Percentiles rank a stretch among this genome's conserved stretches.
phyloP scores from a whole-genome alignment of 2,113 vertebrate species.

The Camarhynchus parvulus region DNA sequence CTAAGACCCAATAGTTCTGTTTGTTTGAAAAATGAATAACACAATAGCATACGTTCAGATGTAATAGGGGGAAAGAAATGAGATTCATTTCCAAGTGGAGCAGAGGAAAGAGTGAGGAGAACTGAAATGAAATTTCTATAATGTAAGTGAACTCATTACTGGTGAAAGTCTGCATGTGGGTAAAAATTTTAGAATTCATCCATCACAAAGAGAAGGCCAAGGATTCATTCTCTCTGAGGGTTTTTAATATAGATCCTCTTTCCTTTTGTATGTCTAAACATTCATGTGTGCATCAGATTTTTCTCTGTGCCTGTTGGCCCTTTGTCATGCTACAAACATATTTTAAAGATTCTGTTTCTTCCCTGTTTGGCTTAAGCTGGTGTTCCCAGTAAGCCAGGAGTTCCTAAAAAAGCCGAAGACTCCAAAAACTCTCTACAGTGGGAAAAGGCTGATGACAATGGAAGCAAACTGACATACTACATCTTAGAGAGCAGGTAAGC shows the following conservation, averaged over 20 bases:
- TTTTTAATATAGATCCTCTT: neutral
- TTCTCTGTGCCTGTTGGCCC: neutral
- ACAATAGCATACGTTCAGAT: neutral
- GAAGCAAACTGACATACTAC: conserved; percentile 69
- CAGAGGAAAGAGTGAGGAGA: neutral
- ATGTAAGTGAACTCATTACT: neutral
- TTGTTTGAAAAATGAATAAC: neutral
- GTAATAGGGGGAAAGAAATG: neutral
- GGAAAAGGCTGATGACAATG: conserved; percentile 76
- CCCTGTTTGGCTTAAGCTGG: conserved; percentile 57
- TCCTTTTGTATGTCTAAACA: neutral
- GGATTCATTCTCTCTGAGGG: neutral
- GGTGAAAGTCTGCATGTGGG: neutral
- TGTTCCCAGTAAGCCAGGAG: conserved; percentile 76
- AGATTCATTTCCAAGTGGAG: neutral
- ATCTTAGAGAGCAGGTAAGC: conserved; percentile 77
- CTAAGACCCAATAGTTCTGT: neutral
- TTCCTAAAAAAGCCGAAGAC: conserved; percentile 62
- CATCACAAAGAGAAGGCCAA: neutral
- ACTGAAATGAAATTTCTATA: neutral
- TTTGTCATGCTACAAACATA: neutral
- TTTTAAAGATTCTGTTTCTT: neutral
- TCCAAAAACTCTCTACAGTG: conserved; percentile 71
- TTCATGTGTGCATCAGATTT: neutral
- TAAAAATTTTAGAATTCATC: neutral